Conservation (phyloP, 2,797 vertebrate genomes). For the Rhinophrynus dorsalis region DNA sequence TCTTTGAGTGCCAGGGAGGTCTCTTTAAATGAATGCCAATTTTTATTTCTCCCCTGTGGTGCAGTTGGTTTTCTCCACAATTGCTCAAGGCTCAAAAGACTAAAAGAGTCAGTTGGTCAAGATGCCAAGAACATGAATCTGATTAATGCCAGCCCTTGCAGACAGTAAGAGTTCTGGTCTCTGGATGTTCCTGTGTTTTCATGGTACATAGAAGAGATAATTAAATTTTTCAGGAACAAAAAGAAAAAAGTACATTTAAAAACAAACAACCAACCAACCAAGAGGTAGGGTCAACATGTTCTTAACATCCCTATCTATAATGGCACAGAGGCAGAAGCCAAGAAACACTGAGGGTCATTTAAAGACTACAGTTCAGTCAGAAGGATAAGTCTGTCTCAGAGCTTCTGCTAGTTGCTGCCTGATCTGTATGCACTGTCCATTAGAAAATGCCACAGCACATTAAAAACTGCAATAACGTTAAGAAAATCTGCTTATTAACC, state of each 20-base stretch:
- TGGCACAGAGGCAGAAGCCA: constrained; percentile 55
- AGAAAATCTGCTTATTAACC: no score
- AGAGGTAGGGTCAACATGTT: constrained; percentile 51
- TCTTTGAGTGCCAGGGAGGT: no score
- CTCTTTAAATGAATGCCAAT: no score
- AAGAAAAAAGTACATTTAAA: no score
- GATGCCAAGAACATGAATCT: constrained; percentile 53
- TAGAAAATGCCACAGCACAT: neutral
- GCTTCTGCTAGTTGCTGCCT: neutral
- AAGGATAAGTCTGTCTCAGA: neutral
- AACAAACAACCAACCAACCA: constrained; percentile 42
- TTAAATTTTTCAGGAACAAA: constrained; percentile 53
- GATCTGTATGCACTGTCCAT: no score
- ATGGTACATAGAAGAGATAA: constrained; percentile 54
- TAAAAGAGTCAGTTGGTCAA: constrained; percentile 59
- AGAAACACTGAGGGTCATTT: constrained; percentile 52
- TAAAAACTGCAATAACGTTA: no score
- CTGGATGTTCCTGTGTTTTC: constrained; percentile 48
- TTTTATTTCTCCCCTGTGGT: no score
- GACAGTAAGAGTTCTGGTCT: constrained; percentile 28
- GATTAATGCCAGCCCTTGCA: constrained; percentile 53
- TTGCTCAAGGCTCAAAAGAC: no score
- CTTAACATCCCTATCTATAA: constrained; percentile 50
- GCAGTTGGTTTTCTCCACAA: no score
- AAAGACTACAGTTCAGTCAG: neutral